phyloP scores from a whole-genome alignment of 2,888 invertebrate species.

The Calliphora vomitoria region DNA sequence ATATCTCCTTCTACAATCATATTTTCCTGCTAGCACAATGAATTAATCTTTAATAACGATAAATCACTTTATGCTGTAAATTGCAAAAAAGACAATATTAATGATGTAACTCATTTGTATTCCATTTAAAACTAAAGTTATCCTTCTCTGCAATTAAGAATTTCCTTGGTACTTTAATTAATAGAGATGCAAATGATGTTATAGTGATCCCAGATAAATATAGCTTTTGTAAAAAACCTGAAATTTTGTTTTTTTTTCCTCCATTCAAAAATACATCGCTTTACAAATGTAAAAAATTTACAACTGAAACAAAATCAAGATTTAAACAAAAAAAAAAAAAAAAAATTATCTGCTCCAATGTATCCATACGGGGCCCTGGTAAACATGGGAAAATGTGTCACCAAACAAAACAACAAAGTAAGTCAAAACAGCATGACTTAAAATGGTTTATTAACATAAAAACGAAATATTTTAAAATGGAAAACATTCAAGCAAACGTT shows the following conservation, averaged over 20 bases:
- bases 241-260: not conserved
- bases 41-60: not conserved
- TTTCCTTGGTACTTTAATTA: conserved; percentile 12
- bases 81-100: not conserved
- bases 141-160: not conserved
- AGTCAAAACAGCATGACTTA: conserved; percentile 65
- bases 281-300: not conserved
- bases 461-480: conserved; percentile 67
- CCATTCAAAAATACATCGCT: not conserved
- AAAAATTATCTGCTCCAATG: not conserved
- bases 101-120: not conserved
- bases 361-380: not conserved
- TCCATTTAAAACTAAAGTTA: not conserved
- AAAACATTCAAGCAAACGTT: conserved; percentile 46
- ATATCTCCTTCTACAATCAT: not conserved
- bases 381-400: conserved; percentile 56
- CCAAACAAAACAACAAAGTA: conserved; percentile 57
- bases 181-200: conserved; percentile 10
- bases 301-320: conserved; percentile 19
- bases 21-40: not conserved
- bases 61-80: not conserved
- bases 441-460: conserved; percentile 70
- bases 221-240: not conserved
- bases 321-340: not conserved
- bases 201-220: not conserved